These are phyloP conservation scores for Diaperis boleti DNA, from an alignment of 2,888 invertebrate species.

Conservation along the genomic window DNA sequence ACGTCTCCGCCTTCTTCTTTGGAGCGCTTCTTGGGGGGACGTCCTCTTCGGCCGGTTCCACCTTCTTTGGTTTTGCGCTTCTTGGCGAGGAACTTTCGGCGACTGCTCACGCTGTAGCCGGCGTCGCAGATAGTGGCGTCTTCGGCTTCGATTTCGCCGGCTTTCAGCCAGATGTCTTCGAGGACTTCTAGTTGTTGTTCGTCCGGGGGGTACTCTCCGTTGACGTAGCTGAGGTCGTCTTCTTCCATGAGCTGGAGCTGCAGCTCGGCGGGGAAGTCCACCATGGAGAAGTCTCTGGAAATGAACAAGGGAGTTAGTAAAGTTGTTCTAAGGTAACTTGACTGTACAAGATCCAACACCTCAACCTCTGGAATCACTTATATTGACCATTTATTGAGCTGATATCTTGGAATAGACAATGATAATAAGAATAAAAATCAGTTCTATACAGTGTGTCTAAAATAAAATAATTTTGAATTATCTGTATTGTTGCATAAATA, in stretches of 20 bases:
- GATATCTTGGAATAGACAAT: too few relatives aligned
- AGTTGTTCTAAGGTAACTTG: too few relatives aligned
- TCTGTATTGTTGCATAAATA: too few relatives aligned
- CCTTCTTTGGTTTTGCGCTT: slow-evolving; percentile 47
- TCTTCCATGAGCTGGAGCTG: slow-evolving; percentile 69
- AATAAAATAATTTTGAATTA: too few relatives aligned
- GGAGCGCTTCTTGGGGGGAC: slow-evolving; percentile 42
- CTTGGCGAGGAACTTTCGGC: slow-evolving; percentile 61
- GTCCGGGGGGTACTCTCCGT: slow-evolving; percentile 72
- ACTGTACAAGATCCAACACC: too few relatives aligned
- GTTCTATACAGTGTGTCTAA: too few relatives aligned
- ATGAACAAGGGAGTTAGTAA: too few relatives aligned
- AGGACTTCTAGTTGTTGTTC: slow-evolving; percentile 80
- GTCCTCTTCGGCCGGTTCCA: slow-evolving; percentile 33
- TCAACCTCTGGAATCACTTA: too few relatives aligned
- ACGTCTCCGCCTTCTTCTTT: neutral
- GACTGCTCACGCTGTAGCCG: slow-evolving; percentile 68
- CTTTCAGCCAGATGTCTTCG: slow-evolving; percentile 85
- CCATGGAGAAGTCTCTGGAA: slow-evolving; percentile 56
- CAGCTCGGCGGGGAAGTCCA: slow-evolving; percentile 63
- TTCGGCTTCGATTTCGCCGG: slow-evolving; percentile 78
- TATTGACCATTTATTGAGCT: too few relatives aligned
- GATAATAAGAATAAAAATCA: too few relatives aligned
- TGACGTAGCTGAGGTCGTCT: slow-evolving; percentile 62
- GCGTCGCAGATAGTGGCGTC: slow-evolving; percentile 70